phyloP scores from a whole-genome alignment of 2,888 invertebrate species.

The Carcina quercana region DNA sequence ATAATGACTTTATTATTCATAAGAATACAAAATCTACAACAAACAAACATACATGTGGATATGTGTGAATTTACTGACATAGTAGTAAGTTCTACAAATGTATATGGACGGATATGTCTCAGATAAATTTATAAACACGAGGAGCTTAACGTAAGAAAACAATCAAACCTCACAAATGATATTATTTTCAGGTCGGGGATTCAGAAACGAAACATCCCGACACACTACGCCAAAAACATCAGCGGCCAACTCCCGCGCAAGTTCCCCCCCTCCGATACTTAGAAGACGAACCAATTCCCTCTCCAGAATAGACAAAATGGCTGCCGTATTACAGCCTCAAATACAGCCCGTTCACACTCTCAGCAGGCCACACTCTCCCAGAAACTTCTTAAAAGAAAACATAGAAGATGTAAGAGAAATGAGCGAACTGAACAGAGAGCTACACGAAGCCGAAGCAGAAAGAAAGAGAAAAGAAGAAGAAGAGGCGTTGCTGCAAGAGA shows the following conservation, averaged over 20 bases:
- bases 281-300: conserved; percentile 58
- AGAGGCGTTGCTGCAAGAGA: conserved; percentile 60
- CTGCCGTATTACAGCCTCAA: conserved; percentile 43
- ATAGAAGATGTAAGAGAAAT: conserved; percentile 64
- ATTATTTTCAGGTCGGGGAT: conserved; percentile 68
- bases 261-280: conserved; percentile 56
- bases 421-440: conserved; percentile 66
- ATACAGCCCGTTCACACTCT: conserved; percentile 30
- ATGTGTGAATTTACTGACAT: no score
- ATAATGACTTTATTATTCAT: no score
- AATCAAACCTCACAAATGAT: no score
- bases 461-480: conserved; percentile 57
- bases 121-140: no score
- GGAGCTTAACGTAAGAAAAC: no score
- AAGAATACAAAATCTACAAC: no score
- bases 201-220: conserved; percentile 67
- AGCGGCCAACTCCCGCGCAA: conserved; percentile 54
- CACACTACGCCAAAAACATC: conserved; percentile 70
- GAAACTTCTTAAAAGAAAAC: conserved; percentile 64
- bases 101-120: no score
- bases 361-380: conserved; percentile 52
- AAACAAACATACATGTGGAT: no score
- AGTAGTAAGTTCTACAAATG: no score
- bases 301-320: conserved; percentile 59
- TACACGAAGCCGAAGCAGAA: conserved; percentile 62